These are phyloP conservation scores for Lapara coniferarum DNA, from an alignment of 2,888 invertebrate genomes.

Conservation along the genomic window DNA sequence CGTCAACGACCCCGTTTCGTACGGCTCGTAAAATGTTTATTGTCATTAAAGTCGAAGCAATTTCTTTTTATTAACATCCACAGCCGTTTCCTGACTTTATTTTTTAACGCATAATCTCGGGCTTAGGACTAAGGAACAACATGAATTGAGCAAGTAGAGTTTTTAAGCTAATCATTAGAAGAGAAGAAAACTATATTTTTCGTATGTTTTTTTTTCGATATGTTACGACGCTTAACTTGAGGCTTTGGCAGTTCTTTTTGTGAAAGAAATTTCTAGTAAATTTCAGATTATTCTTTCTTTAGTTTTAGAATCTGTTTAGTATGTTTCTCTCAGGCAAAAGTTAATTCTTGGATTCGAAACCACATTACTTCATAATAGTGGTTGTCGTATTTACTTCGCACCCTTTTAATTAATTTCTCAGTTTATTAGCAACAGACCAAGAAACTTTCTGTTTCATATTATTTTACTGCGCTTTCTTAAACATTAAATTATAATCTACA, in stretches of 20 bases:
- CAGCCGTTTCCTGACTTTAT: slow-evolving; percentile 57
- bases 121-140: neutral
- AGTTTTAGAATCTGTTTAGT: too few relatives aligned
- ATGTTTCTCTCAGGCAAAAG: too few relatives aligned
- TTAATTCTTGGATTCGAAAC: too few relatives aligned
- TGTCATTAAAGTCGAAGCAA: slow-evolving; percentile 60
- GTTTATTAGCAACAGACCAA: neutral
- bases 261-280: too few relatives aligned
- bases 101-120: slow-evolving; percentile 40
- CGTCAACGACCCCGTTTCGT: slow-evolving; percentile 54
- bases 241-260: too few relatives aligned
- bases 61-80: slow-evolving; percentile 60
- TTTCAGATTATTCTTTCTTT: too few relatives aligned
- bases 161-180: too few relatives aligned
- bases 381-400: too few relatives aligned
- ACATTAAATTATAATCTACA: neutral
- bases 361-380: too few relatives aligned
- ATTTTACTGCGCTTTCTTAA: neutral
- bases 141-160: neutral
- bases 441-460: neutral
- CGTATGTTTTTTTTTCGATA: too few relatives aligned
- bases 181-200: too few relatives aligned
- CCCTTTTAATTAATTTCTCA: neutral
- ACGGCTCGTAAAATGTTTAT: slow-evolving; percentile 65
- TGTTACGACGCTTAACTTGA: too few relatives aligned